Evolutionary conservation across 2,797 vertebrate species (phyloP).

Genomic region (Sparus aurata): DNA sequence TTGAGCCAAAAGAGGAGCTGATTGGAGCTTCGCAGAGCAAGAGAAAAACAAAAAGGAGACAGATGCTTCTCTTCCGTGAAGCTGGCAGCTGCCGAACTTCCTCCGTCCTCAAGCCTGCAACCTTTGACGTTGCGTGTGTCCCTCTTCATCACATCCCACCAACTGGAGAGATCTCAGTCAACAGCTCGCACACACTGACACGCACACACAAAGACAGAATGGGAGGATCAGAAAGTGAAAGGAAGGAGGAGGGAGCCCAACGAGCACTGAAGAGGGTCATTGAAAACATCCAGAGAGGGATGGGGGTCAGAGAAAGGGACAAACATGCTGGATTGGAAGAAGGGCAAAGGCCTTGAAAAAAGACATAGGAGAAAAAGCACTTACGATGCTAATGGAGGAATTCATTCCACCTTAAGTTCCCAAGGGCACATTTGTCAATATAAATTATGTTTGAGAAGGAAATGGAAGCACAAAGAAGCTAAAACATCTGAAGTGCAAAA

Average conservation of each 20-base stretch:
- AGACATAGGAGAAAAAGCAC: slow-evolving; percentile 20
- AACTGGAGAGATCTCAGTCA: slow-evolving; percentile 52
- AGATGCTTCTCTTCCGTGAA: slow-evolving; percentile 44
- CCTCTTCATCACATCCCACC: slow-evolving; percentile 59
- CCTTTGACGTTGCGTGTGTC: slow-evolving; percentile 53
- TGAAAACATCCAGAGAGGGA: slow-evolving; percentile 50
- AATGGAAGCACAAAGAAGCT: slow-evolving; percentile 21
- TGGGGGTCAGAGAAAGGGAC: slow-evolving; percentile 52
- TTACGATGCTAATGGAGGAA: slow-evolving; percentile 34
- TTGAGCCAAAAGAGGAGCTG: neutral
- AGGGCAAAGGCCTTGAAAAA: slow-evolving; percentile 48
- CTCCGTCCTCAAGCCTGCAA: slow-evolving; percentile 54
- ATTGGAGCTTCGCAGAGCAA: neutral
- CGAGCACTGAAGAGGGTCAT: slow-evolving; percentile 33
- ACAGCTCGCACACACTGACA: slow-evolving; percentile 23
- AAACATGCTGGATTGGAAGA: slow-evolving; percentile 45
- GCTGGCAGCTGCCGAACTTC: slow-evolving; percentile 55
- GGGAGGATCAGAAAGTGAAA: slow-evolving; percentile 41
- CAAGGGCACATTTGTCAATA: slow-evolving; percentile 22
- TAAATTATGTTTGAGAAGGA: slow-evolving; percentile 48
- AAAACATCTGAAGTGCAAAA: slow-evolving; percentile 4
- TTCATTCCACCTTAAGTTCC: slow-evolving; percentile 36
- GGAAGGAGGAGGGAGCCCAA: slow-evolving; percentile 33
- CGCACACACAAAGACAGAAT: slow-evolving; percentile 2
- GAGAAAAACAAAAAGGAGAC: slow-evolving; percentile 14